These are phyloP conservation scores for Acanthosepion lycidas DNA, from an alignment of 2,888 invertebrate species.

Conservation along the genomic window DNA sequence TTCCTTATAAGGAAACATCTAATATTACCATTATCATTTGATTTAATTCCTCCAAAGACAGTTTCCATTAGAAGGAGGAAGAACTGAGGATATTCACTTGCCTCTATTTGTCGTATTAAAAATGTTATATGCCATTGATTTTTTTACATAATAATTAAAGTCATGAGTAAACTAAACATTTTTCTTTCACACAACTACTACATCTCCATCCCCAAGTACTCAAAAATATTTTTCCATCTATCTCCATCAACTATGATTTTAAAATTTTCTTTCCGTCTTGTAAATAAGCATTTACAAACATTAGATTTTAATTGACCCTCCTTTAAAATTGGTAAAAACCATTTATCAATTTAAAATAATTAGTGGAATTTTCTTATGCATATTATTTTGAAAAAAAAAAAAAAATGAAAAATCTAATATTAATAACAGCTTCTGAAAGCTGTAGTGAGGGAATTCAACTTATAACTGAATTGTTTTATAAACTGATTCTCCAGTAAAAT, in stretches of 20 bases:
- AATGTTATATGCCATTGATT: not conserved
- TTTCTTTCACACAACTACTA: not conserved
- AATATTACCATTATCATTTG: no score
- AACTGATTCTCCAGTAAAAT: no score
- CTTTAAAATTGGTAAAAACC: not conserved
- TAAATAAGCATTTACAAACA: not conserved
- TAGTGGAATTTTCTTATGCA: not conserved
- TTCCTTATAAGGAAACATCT: no score
- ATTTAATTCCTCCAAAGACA: not conserved
- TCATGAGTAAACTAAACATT: not conserved
- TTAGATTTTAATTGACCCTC: not conserved
- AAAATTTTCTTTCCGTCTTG: not conserved
- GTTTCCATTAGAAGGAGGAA: conserved; percentile 33
- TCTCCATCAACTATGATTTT: not conserved
- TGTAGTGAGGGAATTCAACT: no score
- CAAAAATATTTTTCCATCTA: not conserved
- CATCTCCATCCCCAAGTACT: not conserved
- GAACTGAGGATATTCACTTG: not conserved
- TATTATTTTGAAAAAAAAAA: no score
- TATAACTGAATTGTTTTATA: no score
- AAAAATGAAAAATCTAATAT: no score
- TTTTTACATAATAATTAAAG: not conserved
- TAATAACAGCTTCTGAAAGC: no score
- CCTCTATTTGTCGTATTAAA: not conserved
- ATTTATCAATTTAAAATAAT: conserved; percentile 21